Evolutionary conservation across 1,140 invertebrate genomes (phyloP).

Genomic region (Zaprionus vittiger): DNA sequence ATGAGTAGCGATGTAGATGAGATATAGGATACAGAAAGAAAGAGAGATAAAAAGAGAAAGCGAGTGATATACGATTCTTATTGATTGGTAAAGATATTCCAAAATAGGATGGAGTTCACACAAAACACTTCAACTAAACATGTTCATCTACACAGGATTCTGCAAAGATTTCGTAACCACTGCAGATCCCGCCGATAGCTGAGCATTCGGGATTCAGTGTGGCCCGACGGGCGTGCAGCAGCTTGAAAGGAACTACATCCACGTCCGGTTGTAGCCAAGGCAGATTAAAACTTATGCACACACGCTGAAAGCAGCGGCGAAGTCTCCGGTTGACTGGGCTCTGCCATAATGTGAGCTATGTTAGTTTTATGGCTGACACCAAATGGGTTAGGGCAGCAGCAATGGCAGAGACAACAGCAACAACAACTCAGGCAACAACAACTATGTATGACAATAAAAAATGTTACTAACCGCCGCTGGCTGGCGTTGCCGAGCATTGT

Average conservation of each 20-base stretch:
- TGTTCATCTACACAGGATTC: not conserved
- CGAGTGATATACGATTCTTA: fast-evolving
- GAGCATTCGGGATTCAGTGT: slow-evolving; percentile 29
- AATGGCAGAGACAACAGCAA: slow-evolving; percentile 19
- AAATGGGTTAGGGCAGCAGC: slow-evolving; percentile 65
- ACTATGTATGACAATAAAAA: slow-evolving; percentile 76
- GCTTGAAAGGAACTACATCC: slow-evolving; percentile 16
- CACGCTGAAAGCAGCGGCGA: slow-evolving; percentile 45
- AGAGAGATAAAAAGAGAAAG: not conserved
- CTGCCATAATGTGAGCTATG: slow-evolving; percentile 73
- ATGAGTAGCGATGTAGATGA: too few relatives aligned
- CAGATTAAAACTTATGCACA: slow-evolving; percentile 83
- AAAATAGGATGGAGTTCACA: too few relatives aligned
- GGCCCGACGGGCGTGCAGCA: not conserved
- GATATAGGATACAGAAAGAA: not conserved
- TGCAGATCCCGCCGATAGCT: not conserved
- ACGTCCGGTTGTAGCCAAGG: slow-evolving; percentile 72
- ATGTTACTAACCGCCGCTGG: slow-evolving; percentile 70
- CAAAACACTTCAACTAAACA: not conserved
- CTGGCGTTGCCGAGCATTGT: slow-evolving; percentile 61
- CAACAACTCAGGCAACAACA: slow-evolving; percentile 33
- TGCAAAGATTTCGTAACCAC: not conserved
- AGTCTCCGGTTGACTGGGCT: slow-evolving; percentile 28
- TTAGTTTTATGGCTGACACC: slow-evolving; percentile 76
- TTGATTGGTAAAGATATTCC: not conserved